Evolutionary conservation across 1,140 invertebrate species (phyloP).

Genomic region (Glossosoma conforme): DNA sequence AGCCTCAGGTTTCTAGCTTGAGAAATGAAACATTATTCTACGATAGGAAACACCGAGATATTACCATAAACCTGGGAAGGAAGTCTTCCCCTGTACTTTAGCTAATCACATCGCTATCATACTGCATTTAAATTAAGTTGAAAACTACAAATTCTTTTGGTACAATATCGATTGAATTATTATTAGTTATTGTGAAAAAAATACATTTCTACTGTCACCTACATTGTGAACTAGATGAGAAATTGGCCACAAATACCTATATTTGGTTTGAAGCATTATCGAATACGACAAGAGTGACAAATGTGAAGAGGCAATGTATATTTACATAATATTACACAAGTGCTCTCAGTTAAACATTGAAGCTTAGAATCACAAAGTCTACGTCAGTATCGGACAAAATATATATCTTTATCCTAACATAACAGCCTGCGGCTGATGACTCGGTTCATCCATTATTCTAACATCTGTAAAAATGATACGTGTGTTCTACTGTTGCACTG

Average conservation of each 20-base stretch:
- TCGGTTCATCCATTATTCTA: not conserved
- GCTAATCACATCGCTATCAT: not conserved
- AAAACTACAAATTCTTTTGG: not conserved
- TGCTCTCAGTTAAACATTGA: not conserved
- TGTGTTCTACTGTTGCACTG: not conserved
- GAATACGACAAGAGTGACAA: conserved; percentile 3
- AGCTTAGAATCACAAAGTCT: not conserved
- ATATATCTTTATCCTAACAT: conserved; percentile 4
- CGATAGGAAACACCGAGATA: conserved; percentile 5
- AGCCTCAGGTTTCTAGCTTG: not conserved
- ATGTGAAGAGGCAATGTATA: conserved; percentile 1
- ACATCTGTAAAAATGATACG: not conserved
- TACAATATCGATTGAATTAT: not conserved
- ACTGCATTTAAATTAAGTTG: not conserved
- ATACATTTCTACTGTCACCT: not conserved
- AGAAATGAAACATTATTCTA: conserved; percentile 2
- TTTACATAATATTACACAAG: not conserved
- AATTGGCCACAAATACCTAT: conserved; percentile 3
- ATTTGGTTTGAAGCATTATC: conserved; percentile 5
- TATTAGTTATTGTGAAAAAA: not conserved
- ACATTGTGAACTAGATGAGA: conserved; percentile 5
- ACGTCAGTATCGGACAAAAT: not conserved
- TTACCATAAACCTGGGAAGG: not conserved
- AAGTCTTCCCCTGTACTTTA: not conserved
- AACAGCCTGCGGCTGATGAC: not conserved